These are phyloP conservation scores for Xiphophorus maculatus DNA, from an alignment of 2,113 vertebrate genomes.

Conservation along the genomic window DNA sequence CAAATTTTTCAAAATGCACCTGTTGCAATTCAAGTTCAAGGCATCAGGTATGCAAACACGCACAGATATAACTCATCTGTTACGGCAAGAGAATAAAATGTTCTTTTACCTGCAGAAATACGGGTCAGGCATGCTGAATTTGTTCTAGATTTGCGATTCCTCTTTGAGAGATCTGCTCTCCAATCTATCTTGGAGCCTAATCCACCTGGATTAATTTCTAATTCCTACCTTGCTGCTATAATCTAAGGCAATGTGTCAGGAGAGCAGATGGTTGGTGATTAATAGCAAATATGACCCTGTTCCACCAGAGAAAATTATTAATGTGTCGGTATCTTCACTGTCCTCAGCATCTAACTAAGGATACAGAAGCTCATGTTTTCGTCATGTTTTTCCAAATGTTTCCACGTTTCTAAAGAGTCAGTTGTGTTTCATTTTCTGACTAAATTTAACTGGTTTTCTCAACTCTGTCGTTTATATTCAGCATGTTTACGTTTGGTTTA, in stretches of 20 bases:
- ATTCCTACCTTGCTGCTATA: conserved; percentile 63
- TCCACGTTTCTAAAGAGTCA: no score
- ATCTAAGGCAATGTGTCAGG: conserved; percentile 64
- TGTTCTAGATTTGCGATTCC: conserved; percentile 12
- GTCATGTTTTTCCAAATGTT: no score
- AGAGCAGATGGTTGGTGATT: conserved; percentile 71
- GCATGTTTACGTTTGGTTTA: no score
- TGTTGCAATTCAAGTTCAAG: not conserved
- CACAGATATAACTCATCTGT: not conserved
- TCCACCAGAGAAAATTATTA: not conserved
- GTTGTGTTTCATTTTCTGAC: not conserved
- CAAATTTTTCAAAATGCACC: not conserved
- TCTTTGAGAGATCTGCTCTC: conserved; percentile 47
- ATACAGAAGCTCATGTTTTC: no score
- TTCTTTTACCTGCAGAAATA: not conserved
- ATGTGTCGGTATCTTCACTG: not conserved
- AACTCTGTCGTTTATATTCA: not conserved
- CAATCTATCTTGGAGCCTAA: conserved; percentile 63
- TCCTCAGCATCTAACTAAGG: not conserved
- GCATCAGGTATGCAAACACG: not conserved
- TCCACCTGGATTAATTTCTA: conserved; percentile 72
- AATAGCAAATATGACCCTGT: conserved; percentile 26
- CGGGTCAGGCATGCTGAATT: conserved; percentile 3
- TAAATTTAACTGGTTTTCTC: not conserved
- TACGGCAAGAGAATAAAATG: not conserved